These are phyloP conservation scores for Tachystola acroxantha DNA, from an alignment of 2,888 invertebrate species.

Conservation along the genomic window DNA sequence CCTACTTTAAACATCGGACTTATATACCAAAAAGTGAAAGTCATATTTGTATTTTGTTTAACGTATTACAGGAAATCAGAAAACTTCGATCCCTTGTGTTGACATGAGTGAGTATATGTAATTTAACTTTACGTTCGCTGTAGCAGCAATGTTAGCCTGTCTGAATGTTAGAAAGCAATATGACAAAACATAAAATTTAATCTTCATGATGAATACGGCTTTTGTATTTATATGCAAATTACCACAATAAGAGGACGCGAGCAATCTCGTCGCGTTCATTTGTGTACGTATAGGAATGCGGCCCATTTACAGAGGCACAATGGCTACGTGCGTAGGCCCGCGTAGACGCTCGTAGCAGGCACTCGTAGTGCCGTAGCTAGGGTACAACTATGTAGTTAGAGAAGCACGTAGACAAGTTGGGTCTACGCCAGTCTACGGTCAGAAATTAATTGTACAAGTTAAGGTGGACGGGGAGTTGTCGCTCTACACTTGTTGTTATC, in stretches of 20 bases:
- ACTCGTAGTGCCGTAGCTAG: conserved; percentile 22
- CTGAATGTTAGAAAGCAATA: background rate
- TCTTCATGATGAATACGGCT: conserved; percentile 6
- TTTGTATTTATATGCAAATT: conserved; percentile 16
- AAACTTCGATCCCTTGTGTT: too few species aligned
- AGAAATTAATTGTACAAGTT: too few species aligned
- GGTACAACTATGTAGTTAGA: too few species aligned
- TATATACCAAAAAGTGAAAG: too few species aligned
- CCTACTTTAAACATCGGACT: too few species aligned
- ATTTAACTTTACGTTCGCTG: background rate
- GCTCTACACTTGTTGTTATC: too few species aligned
- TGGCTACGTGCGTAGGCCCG: conserved; percentile 41
- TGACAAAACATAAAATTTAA: conserved; percentile 7
- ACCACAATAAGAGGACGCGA: conserved; percentile 13
- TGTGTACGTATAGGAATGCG: conserved; percentile 37
- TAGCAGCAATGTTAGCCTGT: background rate
- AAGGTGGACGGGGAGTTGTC: too few species aligned
- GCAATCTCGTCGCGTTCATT: conserved; percentile 28
- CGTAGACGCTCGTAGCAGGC: conserved; percentile 35
- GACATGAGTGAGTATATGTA: background rate
- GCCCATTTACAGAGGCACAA: conserved; percentile 24
- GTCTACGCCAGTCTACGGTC: too few species aligned
- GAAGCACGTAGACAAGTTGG: too few species aligned
- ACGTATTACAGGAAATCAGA: too few species aligned
- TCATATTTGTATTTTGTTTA: too few species aligned